Percentiles rank a stretch among this genome's conserved stretches.
phyloP scores from a whole-genome alignment of 2,113 vertebrate genomes.

The Perca flavescens region DNA sequence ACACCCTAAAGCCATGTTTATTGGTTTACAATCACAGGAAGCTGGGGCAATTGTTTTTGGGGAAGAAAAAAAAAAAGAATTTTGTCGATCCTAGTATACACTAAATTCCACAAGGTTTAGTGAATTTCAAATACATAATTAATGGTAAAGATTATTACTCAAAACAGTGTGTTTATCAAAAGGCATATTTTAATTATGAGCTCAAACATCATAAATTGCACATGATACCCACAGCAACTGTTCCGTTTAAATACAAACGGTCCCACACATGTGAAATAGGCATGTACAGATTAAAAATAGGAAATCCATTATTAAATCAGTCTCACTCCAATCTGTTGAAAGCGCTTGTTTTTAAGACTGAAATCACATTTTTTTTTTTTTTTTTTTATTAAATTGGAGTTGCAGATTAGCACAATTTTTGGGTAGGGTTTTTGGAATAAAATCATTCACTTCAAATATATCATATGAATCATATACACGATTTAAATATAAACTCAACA shows the following conservation, averaged over 20 bases:
- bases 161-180: constrained; percentile 56
- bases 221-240: constrained; percentile 33
- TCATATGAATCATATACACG: not conserved
- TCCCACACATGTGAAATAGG: not conserved
- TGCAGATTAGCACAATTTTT: not conserved
- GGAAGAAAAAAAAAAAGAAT: not conserved
- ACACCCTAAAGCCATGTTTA: not conserved
- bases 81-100: not conserved
- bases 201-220: constrained; percentile 47
- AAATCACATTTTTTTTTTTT: not conserved
- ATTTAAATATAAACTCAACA: constrained; percentile 37
- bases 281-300: constrained; percentile 35
- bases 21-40: not conserved
- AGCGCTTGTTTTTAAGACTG: not conserved
- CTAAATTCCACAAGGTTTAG: not conserved
- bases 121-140: not conserved
- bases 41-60: not conserved
- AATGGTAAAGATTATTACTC: not conserved
- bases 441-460: constrained; percentile 30
- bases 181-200: constrained; percentile 69
- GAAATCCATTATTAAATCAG: not conserved
- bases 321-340: constrained; percentile 3
- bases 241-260: constrained; percentile 23
- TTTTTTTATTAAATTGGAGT: not conserved
- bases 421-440: not conserved